Percentiles rank a stretch among this genome's conserved stretches.
These are phyloP conservation scores for Chloropsis hardwickii DNA, from an alignment of 2,113 vertebrate species.

Conservation along the genomic window DNA sequence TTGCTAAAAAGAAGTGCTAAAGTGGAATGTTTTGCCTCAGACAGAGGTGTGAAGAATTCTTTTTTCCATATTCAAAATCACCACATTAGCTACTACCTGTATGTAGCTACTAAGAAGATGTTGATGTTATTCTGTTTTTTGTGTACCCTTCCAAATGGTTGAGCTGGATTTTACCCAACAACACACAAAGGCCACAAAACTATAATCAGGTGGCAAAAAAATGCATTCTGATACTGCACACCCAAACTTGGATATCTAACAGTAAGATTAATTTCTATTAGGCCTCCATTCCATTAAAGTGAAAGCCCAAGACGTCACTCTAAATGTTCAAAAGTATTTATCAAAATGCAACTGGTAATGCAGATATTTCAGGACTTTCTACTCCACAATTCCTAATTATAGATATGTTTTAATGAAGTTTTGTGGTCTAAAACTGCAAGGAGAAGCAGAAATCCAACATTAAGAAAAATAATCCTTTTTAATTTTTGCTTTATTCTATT, in stretches of 20 bases:
- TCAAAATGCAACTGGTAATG: neutral
- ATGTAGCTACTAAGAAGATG: neutral
- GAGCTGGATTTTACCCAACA: neutral
- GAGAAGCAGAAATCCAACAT: neutral
- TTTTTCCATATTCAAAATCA: neutral
- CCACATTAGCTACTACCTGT: neutral
- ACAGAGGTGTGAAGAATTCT: neutral
- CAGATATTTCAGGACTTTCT: neutral
- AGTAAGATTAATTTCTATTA: neutral
- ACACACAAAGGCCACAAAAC: neutral
- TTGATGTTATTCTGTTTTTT: neutral
- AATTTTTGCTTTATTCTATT: neutral
- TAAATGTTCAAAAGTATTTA: neutral
- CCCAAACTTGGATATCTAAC: neutral
- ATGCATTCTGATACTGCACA: neutral
- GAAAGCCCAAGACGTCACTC: neutral
- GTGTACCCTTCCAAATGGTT: neutral
- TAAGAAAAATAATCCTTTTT: neutral
- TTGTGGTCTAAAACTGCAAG: neutral
- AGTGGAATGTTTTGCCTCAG: neutral
- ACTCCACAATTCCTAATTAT: neutral
- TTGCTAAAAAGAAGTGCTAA: neutral
- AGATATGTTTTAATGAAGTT: neutral
- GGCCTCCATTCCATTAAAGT: neutral
- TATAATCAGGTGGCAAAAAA: neutral